phyloP scores from a whole-genome alignment of 2,113 vertebrate species.

The Catharus bicknelli region DNA sequence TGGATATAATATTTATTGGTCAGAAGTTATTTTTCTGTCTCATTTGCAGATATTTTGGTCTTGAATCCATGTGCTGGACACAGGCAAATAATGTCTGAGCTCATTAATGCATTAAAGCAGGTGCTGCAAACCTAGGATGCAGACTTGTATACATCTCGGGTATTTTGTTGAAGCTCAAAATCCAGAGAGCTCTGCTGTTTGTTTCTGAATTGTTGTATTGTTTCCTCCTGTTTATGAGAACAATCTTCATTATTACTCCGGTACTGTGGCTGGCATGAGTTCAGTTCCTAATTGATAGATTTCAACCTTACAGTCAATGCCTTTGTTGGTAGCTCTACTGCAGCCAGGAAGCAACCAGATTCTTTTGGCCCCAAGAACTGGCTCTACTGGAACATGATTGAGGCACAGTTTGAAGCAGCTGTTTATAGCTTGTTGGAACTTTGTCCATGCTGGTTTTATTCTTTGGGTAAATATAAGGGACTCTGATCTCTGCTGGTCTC shows the following conservation, averaged over 20 bases:
- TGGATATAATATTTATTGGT: background rate
- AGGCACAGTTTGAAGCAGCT: conserved; percentile 43
- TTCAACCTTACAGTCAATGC: background rate
- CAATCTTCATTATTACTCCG: conserved; percentile 9
- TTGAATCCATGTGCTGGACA: background rate
- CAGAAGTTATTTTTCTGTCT: background rate
- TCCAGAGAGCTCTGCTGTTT: background rate
- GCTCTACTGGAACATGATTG: background rate
- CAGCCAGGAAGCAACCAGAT: background rate
- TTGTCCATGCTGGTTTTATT: conserved; percentile 35
- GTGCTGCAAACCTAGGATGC: background rate
- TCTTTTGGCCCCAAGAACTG: background rate
- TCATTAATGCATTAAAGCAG: background rate
- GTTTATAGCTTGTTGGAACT: background rate
- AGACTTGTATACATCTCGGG: background rate
- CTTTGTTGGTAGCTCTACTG: conserved; percentile 1
- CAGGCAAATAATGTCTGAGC: background rate
- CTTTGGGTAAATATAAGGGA: conserved; percentile 14
- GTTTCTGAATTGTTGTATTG: background rate
- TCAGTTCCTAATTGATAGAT: conserved; percentile 31
- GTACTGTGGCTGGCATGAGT: background rate
- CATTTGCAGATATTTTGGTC: background rate
- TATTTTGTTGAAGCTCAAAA: background rate
- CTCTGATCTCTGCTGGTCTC: conserved; percentile 27
- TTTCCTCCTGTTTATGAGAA: background rate